Percentiles rank a stretch among this genome's conserved stretches.
Evolutionary conservation across 2,888 invertebrate genomes (phyloP).

Genomic region (Nomada ferruginata): DNA sequence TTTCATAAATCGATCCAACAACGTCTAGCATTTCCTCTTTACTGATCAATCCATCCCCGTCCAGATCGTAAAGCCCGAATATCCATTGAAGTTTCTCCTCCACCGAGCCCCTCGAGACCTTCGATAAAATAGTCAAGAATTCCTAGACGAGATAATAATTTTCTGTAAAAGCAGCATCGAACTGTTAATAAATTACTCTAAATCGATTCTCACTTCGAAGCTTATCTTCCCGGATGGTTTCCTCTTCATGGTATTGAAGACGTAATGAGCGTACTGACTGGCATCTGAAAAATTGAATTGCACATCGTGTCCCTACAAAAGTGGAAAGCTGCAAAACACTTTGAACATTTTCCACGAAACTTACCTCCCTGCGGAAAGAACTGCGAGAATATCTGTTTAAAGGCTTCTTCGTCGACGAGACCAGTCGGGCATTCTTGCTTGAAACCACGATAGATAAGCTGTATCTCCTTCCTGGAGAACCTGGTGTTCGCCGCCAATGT

Average conservation of each 20-base stretch:
- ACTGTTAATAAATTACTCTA: background rate
- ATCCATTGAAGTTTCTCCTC: conserved; percentile 96
- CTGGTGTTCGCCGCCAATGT: conserved; percentile 91
- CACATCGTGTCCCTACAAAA: background rate
- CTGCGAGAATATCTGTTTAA: conserved; percentile 94
- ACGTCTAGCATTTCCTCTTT: conserved; percentile 94
- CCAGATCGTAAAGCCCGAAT: conserved; percentile 94
- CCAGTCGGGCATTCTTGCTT: conserved; percentile 96
- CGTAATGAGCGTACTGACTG: conserved; percentile 94
- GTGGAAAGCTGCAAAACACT: too few species aligned
- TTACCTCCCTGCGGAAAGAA: conserved; percentile 96
- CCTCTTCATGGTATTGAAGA: conserved; percentile 96
- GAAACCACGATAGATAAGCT: conserved; percentile 95
- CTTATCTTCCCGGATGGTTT: conserved; percentile 93
- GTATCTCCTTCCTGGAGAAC: conserved; percentile 93
- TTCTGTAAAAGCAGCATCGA: background rate
- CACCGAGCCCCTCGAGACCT: conserved; percentile 92
- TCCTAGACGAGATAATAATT: conserved; percentile 86
- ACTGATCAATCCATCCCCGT: conserved; percentile 93
- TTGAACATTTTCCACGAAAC: conserved; percentile 24
- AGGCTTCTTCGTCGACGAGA: conserved; percentile 94
- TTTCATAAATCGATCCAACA: conserved; percentile 93
- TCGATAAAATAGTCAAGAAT: conserved; percentile 92
- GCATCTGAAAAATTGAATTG: conserved; percentile 88
- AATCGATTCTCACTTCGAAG: conserved; percentile 90